Evolutionary conservation across 2,888 invertebrate species (phyloP).

Genomic region (Eledone cirrhosa): DNA sequence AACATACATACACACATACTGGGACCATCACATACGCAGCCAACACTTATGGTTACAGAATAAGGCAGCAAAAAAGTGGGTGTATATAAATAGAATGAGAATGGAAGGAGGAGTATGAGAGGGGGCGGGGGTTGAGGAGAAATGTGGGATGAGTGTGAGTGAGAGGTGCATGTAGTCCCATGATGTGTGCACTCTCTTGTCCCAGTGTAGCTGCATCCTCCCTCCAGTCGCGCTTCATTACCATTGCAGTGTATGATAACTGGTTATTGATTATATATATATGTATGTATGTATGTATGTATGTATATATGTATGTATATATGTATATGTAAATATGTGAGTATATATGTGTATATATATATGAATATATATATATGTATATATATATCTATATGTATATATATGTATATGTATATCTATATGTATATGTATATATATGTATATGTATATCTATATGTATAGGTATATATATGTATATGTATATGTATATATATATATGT

Average conservation of each 20-base stretch:
- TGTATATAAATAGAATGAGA: neutral
- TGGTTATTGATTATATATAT: neutral
- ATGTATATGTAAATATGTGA: neutral
- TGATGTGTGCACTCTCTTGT: neutral
- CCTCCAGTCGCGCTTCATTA: neutral
- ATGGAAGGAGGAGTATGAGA: neutral
- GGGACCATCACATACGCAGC: neutral
- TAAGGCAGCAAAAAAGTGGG: neutral
- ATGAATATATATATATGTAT: neutral
- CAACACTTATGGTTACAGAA: neutral
- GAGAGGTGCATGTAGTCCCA: neutral
- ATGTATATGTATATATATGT: neutral
- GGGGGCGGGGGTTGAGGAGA: neutral
- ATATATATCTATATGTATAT: neutral
- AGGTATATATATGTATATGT: neutral
- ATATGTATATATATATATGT: neutral
- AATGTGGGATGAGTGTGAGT: neutral
- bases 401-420: neutral
- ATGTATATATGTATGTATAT: constrained; percentile 12
- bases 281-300: neutral
- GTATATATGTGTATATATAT: neutral
- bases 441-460: neutral
- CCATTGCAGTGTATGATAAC: neutral
- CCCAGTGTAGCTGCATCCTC: neutral
- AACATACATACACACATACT: too few species aligned